These are phyloP conservation scores for Oeneis ivallda DNA, from an alignment of 2,888 invertebrate genomes.

Conservation along the genomic window DNA sequence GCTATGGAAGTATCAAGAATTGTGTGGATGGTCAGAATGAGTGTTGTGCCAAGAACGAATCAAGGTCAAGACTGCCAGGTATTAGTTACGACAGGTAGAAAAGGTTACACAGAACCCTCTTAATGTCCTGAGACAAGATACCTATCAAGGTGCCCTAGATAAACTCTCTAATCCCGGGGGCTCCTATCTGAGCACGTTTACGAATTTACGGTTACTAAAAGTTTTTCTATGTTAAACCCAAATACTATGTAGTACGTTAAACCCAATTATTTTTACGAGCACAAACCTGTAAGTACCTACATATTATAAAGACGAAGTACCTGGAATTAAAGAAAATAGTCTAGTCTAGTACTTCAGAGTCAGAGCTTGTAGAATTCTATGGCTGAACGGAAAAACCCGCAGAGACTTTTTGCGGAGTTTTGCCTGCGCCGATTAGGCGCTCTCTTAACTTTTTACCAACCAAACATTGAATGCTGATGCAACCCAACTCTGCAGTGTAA, in stretches of 20 bases:
- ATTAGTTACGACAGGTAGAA: slow-evolving; percentile 3
- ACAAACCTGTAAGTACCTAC: neutral
- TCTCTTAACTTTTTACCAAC: too few relatives aligned
- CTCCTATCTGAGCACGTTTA: slow-evolving; percentile 12
- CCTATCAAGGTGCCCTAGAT: slow-evolving; percentile 11
- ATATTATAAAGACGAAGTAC: neutral
- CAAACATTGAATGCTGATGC: too few relatives aligned
- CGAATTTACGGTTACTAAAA: slow-evolving; percentile 7
- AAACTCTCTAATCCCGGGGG: slow-evolving; percentile 10
- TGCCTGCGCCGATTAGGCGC: too few relatives aligned
- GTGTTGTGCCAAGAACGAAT: too few relatives aligned
- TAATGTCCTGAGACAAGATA: slow-evolving; percentile 15
- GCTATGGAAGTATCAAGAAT: too few relatives aligned
- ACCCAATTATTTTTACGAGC: neutral
- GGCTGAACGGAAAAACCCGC: too few relatives aligned
- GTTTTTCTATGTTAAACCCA: neutral
- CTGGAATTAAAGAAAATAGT: too few relatives aligned
- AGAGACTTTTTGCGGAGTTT: too few relatives aligned
- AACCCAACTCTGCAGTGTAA: too few relatives aligned
- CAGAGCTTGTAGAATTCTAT: too few relatives aligned
- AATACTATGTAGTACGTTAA: neutral
- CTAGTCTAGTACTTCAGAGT: too few relatives aligned
- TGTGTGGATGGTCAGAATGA: too few relatives aligned
- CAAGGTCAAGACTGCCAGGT: neutral
- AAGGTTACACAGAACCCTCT: slow-evolving; percentile 16